phyloP scores from a whole-genome alignment of 2,888 invertebrate species.

The Meteorus colon region DNA sequence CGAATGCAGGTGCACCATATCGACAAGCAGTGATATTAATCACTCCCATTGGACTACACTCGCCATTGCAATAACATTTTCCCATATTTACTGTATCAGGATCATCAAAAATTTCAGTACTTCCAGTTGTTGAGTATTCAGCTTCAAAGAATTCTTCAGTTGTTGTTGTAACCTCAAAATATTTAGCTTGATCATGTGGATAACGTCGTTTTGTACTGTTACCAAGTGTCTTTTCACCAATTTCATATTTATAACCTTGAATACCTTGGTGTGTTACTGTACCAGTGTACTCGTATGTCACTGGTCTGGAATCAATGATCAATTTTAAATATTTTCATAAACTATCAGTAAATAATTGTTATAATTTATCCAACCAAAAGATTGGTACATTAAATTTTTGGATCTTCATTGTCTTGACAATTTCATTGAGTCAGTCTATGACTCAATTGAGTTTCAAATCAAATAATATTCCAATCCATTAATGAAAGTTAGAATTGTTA shows the following conservation, averaged over 20 bases:
- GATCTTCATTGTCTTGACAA: too few relatives aligned
- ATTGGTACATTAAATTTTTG: too few relatives aligned
- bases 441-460: background rate
- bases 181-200: constrained; percentile 68
- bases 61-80: constrained; percentile 83
- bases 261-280: constrained; percentile 78
- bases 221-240: constrained; percentile 78
- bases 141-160: constrained; percentile 67
- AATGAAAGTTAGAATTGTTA: constrained; percentile 12
- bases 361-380: too few relatives aligned
- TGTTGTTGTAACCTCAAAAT: constrained; percentile 63
- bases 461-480: too few relatives aligned
- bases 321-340: background rate
- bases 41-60: constrained; percentile 83
- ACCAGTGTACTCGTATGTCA: constrained; percentile 74
- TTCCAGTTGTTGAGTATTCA: constrained; percentile 52
- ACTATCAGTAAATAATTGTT: too few relatives aligned
- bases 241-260: constrained; percentile 80
- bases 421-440: too few relatives aligned
- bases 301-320: constrained; percentile 51
- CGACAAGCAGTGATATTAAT: constrained; percentile 87
- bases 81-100: constrained; percentile 66
- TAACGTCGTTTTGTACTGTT: constrained; percentile 65
- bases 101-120: constrained; percentile 49
- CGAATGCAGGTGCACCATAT: constrained; percentile 87